Evolutionary conservation across 2,113 vertebrate species (phyloP), one percentile per base, ranked within the genome.

Genomic region (Sinosuthora webbiana): DNA sequence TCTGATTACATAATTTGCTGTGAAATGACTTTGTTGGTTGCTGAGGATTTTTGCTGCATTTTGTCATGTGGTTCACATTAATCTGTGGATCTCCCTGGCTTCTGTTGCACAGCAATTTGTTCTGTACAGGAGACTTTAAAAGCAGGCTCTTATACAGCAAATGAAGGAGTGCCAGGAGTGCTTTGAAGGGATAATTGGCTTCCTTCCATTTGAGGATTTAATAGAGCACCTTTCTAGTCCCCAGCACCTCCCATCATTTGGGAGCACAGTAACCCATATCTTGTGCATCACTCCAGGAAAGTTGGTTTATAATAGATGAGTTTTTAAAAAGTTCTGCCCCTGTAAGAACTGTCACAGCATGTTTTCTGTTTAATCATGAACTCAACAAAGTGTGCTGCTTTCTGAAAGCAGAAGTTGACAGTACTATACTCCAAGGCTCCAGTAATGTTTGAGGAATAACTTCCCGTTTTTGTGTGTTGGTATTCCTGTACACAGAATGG

Each of bases 161-260:
- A 42, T 37, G 53, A 55, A 47, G 60, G 70, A 85, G 39, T 55
- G 45, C 76, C 87, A 74, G 76, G 49, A 75, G 71, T 53, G 62
- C 76, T 84, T 86, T 92, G 87, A 87, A 89, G 76, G 60, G 64
- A 75, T 92, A 96, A 90, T 93, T 92, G 79, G 76, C 88, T 90
- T 95, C 69, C 49, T 92, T 83, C 90, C 88, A 68, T 81, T 64
- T 89, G 83, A 88, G 76, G 64, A 83, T 89, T 94, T 90, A 83
- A 74, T 24, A 60, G 80, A 92, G 83, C 79, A 89, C 85, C 83
- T 78, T 81, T 55, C 60, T 57, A 67, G 86, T 68, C 45, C 50
- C 44, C 81, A 79, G 68, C 76, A 88, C 60, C 64, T 88, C 68
- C 47, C 15, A 7, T 80, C 76, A n/a, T 92, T 90, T 94, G 68